Conservation (phyloP, 2,113 vertebrate species). For the Lagopus muta region DNA sequence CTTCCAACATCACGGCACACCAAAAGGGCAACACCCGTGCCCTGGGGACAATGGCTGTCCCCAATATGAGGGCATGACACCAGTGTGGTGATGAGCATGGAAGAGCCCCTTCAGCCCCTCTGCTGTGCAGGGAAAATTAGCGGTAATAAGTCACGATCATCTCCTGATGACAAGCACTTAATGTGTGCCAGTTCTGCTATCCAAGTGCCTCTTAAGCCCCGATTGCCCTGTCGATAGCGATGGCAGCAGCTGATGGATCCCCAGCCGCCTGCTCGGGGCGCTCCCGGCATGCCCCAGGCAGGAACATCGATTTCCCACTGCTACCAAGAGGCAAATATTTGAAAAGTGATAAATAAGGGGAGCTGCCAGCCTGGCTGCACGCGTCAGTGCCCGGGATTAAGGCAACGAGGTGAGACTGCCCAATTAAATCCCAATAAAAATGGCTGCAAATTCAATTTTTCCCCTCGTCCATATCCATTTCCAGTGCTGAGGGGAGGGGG, state of each 20-base stretch:
- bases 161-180: slow-evolving; percentile 70
- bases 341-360: slow-evolving; percentile 71
- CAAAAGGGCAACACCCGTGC: background rate
- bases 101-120: slow-evolving; percentile 7
- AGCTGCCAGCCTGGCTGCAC: slow-evolving; percentile 10
- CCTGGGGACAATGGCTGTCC: background rate
- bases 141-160: slow-evolving; percentile 69
- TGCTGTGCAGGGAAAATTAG: slow-evolving; percentile 39
- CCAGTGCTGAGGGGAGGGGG: background rate
- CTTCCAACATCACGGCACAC: rapidly evolving
- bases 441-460: slow-evolving; percentile 59
- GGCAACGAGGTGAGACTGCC: slow-evolving; percentile 64
- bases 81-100: background rate
- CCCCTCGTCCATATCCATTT: slow-evolving; percentile 13
- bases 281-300: slow-evolving; percentile 62
- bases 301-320: slow-evolving; percentile 61
- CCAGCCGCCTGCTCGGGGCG: slow-evolving; percentile 18
- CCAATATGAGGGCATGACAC: background rate
- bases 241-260: slow-evolving; percentile 69
- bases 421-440: slow-evolving; percentile 69
- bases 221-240: slow-evolving; percentile 66
- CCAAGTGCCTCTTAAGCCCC: slow-evolving; percentile 72
- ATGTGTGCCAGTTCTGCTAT: slow-evolving; percentile 68
- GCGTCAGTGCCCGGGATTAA: slow-evolving; percentile 44
- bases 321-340: slow-evolving; percentile 67